These are phyloP conservation scores for Antheraea mylitta DNA, from an alignment of 1,140 invertebrate species.

Conservation along the genomic window DNA sequence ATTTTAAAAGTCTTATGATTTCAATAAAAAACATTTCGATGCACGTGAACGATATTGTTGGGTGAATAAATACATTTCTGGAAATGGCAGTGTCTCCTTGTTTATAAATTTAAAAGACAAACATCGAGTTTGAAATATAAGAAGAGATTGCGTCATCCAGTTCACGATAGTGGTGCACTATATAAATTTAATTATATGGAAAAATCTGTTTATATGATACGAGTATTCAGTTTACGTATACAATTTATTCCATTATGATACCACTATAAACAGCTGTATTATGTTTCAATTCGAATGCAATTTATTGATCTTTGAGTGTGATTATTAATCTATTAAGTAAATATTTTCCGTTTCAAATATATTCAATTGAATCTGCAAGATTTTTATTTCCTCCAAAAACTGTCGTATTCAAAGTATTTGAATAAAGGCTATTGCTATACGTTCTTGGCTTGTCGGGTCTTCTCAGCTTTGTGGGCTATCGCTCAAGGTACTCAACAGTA, in stretches of 20 bases:
- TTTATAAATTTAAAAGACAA: constrained; percentile 8
- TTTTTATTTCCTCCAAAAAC: too few species aligned
- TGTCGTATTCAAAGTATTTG: too few species aligned
- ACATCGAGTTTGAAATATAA: constrained; percentile 17
- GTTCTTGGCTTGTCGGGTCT: too few species aligned
- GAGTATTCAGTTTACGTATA: neutral
- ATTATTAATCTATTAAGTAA: too few species aligned
- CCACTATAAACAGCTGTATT: neutral
- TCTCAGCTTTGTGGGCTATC: too few species aligned
- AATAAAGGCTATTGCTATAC: too few species aligned
- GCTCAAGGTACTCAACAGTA: too few species aligned
- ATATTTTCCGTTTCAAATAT: too few species aligned
- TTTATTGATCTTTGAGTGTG: too few species aligned
- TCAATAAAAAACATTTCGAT: neutral
- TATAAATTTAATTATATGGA: constrained; percentile 17
- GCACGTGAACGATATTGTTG: neutral
- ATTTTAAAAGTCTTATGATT: neutral
- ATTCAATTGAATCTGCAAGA: too few species aligned
- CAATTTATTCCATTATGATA: neutral
- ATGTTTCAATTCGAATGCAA: too few species aligned
- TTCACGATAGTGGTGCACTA: constrained; percentile 25
- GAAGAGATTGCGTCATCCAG: constrained; percentile 32
- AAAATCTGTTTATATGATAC: neutral
- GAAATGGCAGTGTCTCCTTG: neutral
- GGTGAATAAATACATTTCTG: neutral